Evolutionary conservation across 2,888 invertebrate species (phyloP), one percentile per base, ranked within the genome.

Genomic region (Gerris lacustris): DNA sequence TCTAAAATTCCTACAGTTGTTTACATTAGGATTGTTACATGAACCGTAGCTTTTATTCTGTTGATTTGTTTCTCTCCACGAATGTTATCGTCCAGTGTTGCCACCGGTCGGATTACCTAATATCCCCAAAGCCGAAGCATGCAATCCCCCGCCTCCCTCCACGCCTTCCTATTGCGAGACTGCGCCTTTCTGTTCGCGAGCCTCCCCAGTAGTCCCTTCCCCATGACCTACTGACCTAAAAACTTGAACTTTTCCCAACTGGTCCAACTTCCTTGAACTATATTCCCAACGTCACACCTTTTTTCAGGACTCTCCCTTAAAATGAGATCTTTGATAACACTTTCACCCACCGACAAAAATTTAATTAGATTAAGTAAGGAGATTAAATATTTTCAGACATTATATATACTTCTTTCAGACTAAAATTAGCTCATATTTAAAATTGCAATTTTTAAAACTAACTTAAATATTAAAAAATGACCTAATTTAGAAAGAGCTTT

Each of bases 151-250:
- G 31, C 31, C 31, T 15, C 55, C 55, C 55, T 11, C 15, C 55
- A 55, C 55, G 55, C 55, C 55, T 55, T 55, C 55, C 55, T 55
- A 55, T 55, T 55, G 55, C 55, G 55, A 55, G 55, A 55, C 55
- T 55, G 55, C 55, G 55, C 55, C 55, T 55, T 55, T 15, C 15
- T 55, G 55, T 55, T 55, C 11, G 11, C 55, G 9, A 11, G 55
- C 55, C 55, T 55, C 55, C 55, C 55, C 15, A 55, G 15, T 55
- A 55, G 11, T 55, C 55, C 55, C 55, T 55, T 55, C 55, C 55
- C 55, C 55, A 55, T 55, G 55, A 55, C 55, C 55, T 15, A 55
- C 55, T 55, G 55, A 55, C 55, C 55, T 55, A 55, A 55, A 55
- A 55, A 55, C 55, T 55, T 55, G 55, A 55, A 55, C 55, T 55